phyloP scores from a whole-genome alignment of 2,888 invertebrate genomes.

The Brachyopa scutellaris region DNA sequence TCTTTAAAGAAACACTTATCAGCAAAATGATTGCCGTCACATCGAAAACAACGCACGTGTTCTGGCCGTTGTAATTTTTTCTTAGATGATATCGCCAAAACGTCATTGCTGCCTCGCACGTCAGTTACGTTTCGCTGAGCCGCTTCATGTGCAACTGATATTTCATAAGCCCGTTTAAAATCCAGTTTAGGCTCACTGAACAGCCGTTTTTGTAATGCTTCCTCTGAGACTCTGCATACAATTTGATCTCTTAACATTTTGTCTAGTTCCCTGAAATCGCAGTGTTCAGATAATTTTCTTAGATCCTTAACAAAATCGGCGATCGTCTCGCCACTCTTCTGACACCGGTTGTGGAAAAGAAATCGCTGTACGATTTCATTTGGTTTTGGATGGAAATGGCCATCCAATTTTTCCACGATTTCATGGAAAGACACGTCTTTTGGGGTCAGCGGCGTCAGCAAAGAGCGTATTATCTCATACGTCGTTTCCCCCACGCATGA shows the following conservation, averaged over 20 bases:
- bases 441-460: neutral
- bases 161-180: constrained; percentile 6
- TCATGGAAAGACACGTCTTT: constrained; percentile 2
- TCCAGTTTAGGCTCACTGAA: neutral
- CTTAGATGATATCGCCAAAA: neutral
- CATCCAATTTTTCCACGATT: constrained; percentile 14
- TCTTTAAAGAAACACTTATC: constrained; percentile 25
- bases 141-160: constrained; percentile 19
- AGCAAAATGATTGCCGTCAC: constrained; percentile 25
- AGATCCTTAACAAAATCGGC: constrained; percentile 25
- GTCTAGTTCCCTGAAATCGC: constrained; percentile 18
- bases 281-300: constrained; percentile 27
- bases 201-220: constrained; percentile 1
- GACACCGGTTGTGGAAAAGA: neutral
- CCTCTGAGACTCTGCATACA: constrained; percentile 13
- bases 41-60: constrained; percentile 1
- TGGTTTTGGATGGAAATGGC: constrained; percentile 2
- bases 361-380: constrained; percentile 7
- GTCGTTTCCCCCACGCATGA: constrained; percentile 19
- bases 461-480: constrained; percentile 5
- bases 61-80: neutral
- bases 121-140: constrained; percentile 1
- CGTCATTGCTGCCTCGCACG: neutral
- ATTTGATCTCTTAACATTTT: constrained; percentile 13
- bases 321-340: constrained; percentile 10